A percentile compares a stretch with the other conserved stretches of the same genome.
Conservation (phyloP, 2,797 vertebrate genomes). For the Yasuhikotakia modesta region DNA sequence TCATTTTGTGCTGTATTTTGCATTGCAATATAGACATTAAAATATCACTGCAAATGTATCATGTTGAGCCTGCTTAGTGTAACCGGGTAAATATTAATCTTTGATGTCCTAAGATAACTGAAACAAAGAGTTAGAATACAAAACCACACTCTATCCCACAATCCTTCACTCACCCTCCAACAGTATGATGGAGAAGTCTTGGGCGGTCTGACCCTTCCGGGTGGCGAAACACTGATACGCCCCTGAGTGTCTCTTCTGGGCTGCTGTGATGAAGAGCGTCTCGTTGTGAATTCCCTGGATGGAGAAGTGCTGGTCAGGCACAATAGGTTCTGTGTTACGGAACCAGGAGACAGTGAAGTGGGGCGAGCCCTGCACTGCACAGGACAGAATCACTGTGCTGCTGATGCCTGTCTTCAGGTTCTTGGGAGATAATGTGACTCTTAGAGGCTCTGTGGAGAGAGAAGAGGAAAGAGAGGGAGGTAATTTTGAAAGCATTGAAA, state of each 20-base stretch:
- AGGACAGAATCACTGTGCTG: slow-evolving; percentile 96
- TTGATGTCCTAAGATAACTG: no score
- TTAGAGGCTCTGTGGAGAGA: slow-evolving; percentile 85
- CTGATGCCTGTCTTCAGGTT: slow-evolving; percentile 98
- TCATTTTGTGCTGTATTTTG: neutral
- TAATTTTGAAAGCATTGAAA: no score
- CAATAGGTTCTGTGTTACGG: slow-evolving; percentile 91
- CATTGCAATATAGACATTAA: no score
- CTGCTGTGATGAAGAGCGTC: slow-evolving; percentile 93
- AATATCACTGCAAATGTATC: no score
- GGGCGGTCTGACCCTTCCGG: slow-evolving; percentile 90
- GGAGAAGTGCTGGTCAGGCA: slow-evolving; percentile 91
- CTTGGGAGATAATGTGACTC: slow-evolving; percentile 95
- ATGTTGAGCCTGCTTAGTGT: neutral
- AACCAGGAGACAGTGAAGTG: slow-evolving; percentile 93
- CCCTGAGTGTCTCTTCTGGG: slow-evolving; percentile 96
- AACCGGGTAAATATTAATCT: neutral
- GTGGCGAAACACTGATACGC: slow-evolving; percentile 98
- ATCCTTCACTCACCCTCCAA: slow-evolving; percentile 85
- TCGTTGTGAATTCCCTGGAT: slow-evolving; percentile 96
- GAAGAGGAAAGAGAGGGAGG: neutral
- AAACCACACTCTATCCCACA: neutral
- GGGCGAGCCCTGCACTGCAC: slow-evolving; percentile 90
- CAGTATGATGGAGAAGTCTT: slow-evolving; percentile 94
- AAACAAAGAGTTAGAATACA: no score